These are phyloP conservation scores for Acyrthosiphon pisum DNA, from an alignment of 1,140 invertebrate genomes.

Conservation along the genomic window DNA sequence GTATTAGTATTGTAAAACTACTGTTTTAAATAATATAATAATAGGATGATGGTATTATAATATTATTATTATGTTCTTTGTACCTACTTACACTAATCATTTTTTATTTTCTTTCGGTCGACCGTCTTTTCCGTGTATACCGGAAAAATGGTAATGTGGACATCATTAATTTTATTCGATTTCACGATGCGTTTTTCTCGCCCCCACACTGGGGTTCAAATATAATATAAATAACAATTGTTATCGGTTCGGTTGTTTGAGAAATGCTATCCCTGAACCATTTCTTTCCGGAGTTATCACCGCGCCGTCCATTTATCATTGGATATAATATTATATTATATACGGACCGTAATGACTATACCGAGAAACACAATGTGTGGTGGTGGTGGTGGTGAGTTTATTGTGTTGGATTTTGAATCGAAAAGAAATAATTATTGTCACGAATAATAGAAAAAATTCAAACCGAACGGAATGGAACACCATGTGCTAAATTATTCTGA, in stretches of 20 bases:
- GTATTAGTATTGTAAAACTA: neutral
- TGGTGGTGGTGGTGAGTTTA: neutral
- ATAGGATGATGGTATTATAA: neutral
- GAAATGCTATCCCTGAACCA: neutral
- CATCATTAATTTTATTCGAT: slow-evolving; percentile 3
- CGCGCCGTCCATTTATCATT: slow-evolving; percentile 1
- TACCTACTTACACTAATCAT: neutral
- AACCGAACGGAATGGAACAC: neutral
- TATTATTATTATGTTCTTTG: neutral
- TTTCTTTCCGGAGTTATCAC: slow-evolving; percentile 15
- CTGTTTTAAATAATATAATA: neutral
- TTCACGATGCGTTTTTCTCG: neutral
- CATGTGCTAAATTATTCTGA: neutral
- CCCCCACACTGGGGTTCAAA: neutral
- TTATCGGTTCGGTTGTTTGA: neutral
- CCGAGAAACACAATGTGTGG: neutral
- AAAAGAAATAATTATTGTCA: neutral
- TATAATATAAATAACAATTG: slow-evolving; percentile 35
- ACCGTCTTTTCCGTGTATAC: neutral
- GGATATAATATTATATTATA: neutral
- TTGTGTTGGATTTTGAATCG: neutral
- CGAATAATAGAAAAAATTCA: neutral
- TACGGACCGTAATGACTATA: neutral
- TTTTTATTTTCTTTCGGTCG: neutral
- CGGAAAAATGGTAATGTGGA: neutral